Conservation (phyloP, 2,888 invertebrate species). For the Clusia tigrina region DNA sequence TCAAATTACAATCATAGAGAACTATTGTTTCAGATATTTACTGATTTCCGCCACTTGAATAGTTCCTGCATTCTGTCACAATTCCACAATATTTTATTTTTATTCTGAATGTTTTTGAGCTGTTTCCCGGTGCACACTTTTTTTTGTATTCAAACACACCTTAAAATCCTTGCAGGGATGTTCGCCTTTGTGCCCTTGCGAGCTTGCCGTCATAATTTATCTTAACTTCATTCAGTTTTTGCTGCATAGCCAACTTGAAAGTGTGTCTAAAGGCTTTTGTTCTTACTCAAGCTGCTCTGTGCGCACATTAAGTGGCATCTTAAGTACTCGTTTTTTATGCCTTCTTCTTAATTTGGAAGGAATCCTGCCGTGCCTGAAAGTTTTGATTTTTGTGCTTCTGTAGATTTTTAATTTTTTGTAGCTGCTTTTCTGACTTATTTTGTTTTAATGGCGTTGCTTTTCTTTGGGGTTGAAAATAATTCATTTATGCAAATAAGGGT, state of each 20-base stretch:
- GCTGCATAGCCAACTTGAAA: neutral
- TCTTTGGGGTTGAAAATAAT: conserved; percentile 58
- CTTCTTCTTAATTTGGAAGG: neutral
- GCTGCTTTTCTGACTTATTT: neutral
- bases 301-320: conserved; percentile 9
- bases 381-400: conserved; percentile 5
- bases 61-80: neutral
- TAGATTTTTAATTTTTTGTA: neutral
- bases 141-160: too few species aligned
- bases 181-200: neutral
- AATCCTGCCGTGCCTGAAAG: conserved; percentile 5
- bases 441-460: conserved; percentile 8
- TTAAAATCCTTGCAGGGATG: too few species aligned
- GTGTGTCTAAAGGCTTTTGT: conserved; percentile 2
- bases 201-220: neutral
- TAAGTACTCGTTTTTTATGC: conserved; percentile 9
- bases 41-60: neutral
- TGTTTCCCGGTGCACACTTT: too few species aligned
- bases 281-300: conserved; percentile 1
- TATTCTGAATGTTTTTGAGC: too few species aligned
- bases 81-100: neutral
- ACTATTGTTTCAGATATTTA: neutral
- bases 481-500: conserved; percentile 60
- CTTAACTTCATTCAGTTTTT: neutral
- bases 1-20: too few species aligned